A percentile compares a stretch with the other conserved stretches of the same genome.
phyloP scores from a whole-genome alignment of 2,888 invertebrate species.

The Paralinhomoeus sp. region DNA sequence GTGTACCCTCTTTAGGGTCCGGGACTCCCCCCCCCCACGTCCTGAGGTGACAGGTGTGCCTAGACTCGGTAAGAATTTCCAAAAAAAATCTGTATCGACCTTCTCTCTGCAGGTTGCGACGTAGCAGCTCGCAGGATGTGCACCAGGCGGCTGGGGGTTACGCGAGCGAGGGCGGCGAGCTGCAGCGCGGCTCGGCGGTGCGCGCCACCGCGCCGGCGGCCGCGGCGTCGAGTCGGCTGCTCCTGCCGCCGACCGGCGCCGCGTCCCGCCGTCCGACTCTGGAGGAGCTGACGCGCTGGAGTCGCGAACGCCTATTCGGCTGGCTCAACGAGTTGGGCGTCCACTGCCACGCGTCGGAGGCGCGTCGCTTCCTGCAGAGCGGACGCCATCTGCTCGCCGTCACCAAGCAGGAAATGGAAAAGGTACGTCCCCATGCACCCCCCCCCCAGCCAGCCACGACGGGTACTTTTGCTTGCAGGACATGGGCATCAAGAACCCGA shows the following conservation, averaged over 20 bases:
- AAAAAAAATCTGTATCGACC: no score
- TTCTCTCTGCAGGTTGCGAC: constrained; percentile 38
- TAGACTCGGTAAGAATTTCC: no score
- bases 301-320: constrained; percentile 50
- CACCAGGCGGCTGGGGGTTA: constrained; percentile 9
- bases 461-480: constrained; percentile 23
- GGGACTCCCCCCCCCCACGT: no score
- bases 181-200: constrained; percentile 41
- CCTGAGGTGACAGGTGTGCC: no score
- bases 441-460: no score
- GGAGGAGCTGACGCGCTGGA: constrained; percentile 54
- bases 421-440: constrained; percentile 35
- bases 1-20: no score
- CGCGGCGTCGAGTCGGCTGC: not conserved
- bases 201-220: constrained; percentile 40
- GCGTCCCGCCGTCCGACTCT: not conserved
- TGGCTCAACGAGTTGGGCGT: constrained; percentile 57
- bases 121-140: constrained; percentile 32
- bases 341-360: constrained; percentile 50
- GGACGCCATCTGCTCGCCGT: constrained; percentile 53
- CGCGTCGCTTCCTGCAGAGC: constrained; percentile 56
- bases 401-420: constrained; percentile 58
- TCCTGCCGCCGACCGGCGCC: not conserved
- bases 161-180: constrained; percentile 17
- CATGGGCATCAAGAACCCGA: constrained; percentile 36